Conservation (phyloP, 2,888 invertebrate genomes). For the Drosophila lutescens region DNA sequence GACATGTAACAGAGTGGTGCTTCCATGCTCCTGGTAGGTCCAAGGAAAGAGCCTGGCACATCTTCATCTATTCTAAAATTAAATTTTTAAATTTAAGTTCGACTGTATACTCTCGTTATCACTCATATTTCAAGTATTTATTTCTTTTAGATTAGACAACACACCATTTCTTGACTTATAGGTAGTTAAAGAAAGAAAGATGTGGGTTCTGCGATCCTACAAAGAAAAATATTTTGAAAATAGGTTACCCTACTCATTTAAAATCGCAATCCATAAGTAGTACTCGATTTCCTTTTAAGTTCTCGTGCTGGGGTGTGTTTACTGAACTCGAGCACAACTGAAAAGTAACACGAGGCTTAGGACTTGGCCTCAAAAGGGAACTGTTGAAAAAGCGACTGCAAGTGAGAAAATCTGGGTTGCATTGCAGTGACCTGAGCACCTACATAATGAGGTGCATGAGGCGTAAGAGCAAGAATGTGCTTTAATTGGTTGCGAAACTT, state of each 20-base stretch:
- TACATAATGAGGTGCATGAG: slow-evolving; percentile 10
- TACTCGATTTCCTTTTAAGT: background rate
- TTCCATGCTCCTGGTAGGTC: background rate
- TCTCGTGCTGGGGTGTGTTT: background rate
- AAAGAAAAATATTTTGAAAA: background rate
- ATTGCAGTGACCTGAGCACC: slow-evolving; percentile 28
- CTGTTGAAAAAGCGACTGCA: slow-evolving; percentile 3
- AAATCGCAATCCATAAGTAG: background rate
- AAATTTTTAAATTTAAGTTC: no score
- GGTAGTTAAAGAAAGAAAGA: no score
- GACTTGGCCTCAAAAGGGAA: slow-evolving; percentile 45
- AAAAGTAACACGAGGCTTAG: background rate
- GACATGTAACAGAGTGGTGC: slow-evolving; percentile 1
- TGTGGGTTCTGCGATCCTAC: background rate
- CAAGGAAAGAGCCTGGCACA: background rate
- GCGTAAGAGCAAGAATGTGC: background rate
- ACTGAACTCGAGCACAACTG: background rate
- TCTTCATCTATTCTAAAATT: no score
- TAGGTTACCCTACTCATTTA: background rate
- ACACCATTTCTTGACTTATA: no score
- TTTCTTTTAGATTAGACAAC: no score
- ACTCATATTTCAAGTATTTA: no score
- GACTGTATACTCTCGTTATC: no score
- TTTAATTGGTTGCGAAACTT: slow-evolving; percentile 16
- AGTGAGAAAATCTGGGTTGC: slow-evolving; percentile 64